phyloP scores from a whole-genome alignment of 2,113 vertebrate species.

The Salvator merianae region DNA sequence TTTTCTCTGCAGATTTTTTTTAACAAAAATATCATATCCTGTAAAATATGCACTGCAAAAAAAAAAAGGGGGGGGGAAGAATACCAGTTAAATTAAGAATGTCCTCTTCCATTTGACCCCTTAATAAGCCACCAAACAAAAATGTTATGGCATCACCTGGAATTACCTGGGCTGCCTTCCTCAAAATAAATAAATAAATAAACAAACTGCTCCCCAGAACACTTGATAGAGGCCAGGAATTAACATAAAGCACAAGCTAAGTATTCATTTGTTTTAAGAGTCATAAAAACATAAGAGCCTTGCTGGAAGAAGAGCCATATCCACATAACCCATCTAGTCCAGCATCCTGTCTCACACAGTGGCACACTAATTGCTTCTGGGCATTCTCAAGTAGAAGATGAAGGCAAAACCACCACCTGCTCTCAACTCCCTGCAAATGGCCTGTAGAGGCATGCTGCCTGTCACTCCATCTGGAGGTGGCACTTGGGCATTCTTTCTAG shows the following conservation, averaged over 20 bases:
- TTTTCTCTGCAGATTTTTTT: conserved; percentile 37
- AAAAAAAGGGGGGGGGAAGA: conserved; percentile 30
- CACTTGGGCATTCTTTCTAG: too few species aligned
- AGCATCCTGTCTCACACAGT: too few species aligned
- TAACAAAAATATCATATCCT: conserved; percentile 39
- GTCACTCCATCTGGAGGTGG: too few species aligned
- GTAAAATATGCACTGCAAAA: conserved; percentile 26
- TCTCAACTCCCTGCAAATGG: too few species aligned
- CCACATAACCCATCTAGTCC: too few species aligned
- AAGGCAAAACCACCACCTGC: too few species aligned
- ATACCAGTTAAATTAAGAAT: conserved; percentile 6
- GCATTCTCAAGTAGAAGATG: too few species aligned
- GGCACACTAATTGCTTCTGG: too few species aligned
- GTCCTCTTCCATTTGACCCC: conserved; percentile 50
- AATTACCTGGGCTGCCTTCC: conserved; percentile 14
- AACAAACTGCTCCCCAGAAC: not conserved
- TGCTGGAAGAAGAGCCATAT: too few species aligned
- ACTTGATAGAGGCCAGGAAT: not conserved
- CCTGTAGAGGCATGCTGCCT: too few species aligned
- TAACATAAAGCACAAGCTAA: not conserved
- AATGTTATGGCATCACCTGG: conserved; percentile 11
- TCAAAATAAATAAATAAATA: not conserved
- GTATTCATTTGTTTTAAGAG: too few species aligned
- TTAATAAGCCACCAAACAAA: conserved; percentile 30
- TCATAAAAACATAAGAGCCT: too few species aligned